phyloP scores from a whole-genome alignment of 1,140 invertebrate species.

The Drosophila baimaii region DNA sequence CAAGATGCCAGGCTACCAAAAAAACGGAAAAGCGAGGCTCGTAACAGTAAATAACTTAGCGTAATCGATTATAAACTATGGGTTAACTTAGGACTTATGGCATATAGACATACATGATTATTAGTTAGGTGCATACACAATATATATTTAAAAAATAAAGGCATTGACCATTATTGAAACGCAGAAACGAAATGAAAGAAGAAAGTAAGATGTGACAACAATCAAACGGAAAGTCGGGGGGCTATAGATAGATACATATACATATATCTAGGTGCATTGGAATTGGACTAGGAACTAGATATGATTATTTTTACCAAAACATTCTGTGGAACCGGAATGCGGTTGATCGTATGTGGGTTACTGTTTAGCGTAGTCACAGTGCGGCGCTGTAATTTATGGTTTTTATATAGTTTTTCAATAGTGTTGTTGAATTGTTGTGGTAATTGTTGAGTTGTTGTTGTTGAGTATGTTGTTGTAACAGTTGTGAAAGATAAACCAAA shows the following conservation, averaged over 20 bases:
- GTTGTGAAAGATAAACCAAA: conserved; percentile 77
- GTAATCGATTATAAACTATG: conserved; percentile 47
- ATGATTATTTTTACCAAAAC: conserved; percentile 84
- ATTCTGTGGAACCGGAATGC: conserved; percentile 84
- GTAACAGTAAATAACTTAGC: conserved; percentile 50
- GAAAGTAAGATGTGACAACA: conserved; percentile 25
- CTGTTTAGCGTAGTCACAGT: conserved; percentile 85
- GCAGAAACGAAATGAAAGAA: conserved; percentile 5
- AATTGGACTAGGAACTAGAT: conserved; percentile 64
- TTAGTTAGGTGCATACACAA: conserved; percentile 43
- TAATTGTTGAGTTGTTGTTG: conserved; percentile 47
- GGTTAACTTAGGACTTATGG: conserved; percentile 54
- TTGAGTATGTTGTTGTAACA: conserved; percentile 50
- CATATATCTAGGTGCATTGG: conserved; percentile 10
- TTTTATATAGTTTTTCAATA: conserved; percentile 61
- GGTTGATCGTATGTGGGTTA: conserved; percentile 85
- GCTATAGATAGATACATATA: not conserved
- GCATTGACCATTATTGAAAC: conserved; percentile 32
- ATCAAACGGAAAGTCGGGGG: conserved; percentile 35
- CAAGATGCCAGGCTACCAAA: conserved; percentile 53
- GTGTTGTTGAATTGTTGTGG: conserved; percentile 46
- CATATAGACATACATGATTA: conserved; percentile 36
- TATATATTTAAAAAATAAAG: not conserved
- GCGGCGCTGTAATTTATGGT: conserved; percentile 84
- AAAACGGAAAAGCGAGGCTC: conserved; percentile 41